Evolutionary conservation across 2,888 invertebrate species (phyloP).

Genomic region (Erebia aethiops): DNA sequence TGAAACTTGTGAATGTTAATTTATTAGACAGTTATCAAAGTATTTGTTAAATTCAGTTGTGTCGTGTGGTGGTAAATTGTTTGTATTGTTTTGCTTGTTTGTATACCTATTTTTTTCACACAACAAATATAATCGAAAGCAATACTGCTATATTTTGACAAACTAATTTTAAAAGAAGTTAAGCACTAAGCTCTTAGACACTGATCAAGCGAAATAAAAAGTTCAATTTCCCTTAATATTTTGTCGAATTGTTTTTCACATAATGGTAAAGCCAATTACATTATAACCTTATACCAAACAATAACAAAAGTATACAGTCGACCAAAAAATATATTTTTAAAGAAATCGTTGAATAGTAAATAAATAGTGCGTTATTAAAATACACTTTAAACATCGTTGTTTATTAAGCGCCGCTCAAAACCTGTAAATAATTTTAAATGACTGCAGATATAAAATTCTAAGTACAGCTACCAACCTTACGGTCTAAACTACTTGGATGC

Average conservation of each 20-base stretch:
- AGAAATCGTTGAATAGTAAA: conserved; percentile 22
- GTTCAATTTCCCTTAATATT: neutral
- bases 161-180: neutral
- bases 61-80: neutral
- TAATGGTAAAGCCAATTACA: conserved; percentile 29
- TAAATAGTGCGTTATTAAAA: conserved; percentile 30
- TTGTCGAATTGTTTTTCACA: neutral
- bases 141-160: neutral
- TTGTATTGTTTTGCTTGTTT: too few relatives aligned
- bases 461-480: conserved; percentile 12
- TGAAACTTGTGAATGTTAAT: neutral
- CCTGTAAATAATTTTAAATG: conserved; percentile 26
- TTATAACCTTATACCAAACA: conserved; percentile 38
- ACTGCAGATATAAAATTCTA: conserved; percentile 12
- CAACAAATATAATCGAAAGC: too few relatives aligned
- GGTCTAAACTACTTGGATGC: conserved; percentile 17
- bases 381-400: conserved; percentile 2
- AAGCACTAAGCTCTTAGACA: conserved; percentile 15
- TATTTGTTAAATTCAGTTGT: neutral
- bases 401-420: conserved; percentile 25
- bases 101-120: too few relatives aligned
- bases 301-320: conserved; percentile 36
- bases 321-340: conserved; percentile 13
- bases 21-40: neutral
- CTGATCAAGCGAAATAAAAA: conserved; percentile 13